Base-by-base conservation (phyloP, 2,113 vertebrate species). In the Potamarius usumacintae region DNA sequence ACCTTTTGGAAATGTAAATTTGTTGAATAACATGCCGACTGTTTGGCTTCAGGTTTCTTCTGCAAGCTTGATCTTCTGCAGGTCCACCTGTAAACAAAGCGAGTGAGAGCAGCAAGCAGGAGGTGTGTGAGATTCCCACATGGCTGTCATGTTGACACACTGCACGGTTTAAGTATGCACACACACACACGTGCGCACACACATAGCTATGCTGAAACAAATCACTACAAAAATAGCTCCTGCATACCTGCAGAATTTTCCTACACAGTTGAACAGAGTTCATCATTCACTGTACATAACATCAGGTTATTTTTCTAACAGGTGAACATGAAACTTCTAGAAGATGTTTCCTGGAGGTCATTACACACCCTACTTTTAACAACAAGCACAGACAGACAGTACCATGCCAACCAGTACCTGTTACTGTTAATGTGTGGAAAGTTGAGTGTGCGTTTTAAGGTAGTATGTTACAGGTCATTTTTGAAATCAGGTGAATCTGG, bases 111-210 rank as follows among this genome's bases (percentile, higher is more conserved):
- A 34, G 74, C 25, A 79, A 58, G 58, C 83, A 74, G 53, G 57
- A 62, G 62, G 27, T 50, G 63, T 53, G 42, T 50, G 88, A 30
- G 89, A 74, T 30, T 69, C 65, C 12, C 11, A 30, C n/a, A 30
- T 12, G 12, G n/a, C 74, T 85, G 79, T 87, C 87, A 71, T 87
- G 90, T 90, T 94, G 94, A 95, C 94, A 95, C 91, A 94, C 95
- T 95, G 93, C 94, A 95, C 94, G 94, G 92, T 94, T 94, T 95
- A 42, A 42, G 34, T 42, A 42, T 42, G 34, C 34, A 42, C 34
- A 42, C 34, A 42, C 34, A 42, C 34, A 42, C 34, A 34, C 34
- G 2, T 2, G 7, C 67, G 1, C 67, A 2, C 27, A 7, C 14
- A 7, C 34, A 17, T 18, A 65, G 8, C 9, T 42, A 72, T 25